Conservation (phyloP, 2,888 invertebrate species). For the Tenthredo notha region DNA sequence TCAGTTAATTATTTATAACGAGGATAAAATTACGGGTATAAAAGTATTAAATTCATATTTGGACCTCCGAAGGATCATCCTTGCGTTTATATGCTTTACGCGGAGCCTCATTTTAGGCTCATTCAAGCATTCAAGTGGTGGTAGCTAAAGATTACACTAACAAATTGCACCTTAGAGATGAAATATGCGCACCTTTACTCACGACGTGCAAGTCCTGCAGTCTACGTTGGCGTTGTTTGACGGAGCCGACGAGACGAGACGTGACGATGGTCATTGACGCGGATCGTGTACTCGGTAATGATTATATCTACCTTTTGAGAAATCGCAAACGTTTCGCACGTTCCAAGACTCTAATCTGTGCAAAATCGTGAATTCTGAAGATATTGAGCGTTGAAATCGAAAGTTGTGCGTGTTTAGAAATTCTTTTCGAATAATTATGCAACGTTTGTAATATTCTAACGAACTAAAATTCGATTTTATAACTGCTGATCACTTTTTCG, state of each 20-base stretch:
- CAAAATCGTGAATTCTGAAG: slow-evolving; percentile 2
- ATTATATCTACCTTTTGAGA: slow-evolving; percentile 15
- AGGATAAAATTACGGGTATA: slow-evolving; percentile 34
- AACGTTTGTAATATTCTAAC: background rate
- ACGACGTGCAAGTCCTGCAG: background rate
- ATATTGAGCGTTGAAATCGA: slow-evolving; percentile 6
- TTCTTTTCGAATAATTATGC: background rate
- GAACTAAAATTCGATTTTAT: background rate
- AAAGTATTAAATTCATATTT: slow-evolving; percentile 48
- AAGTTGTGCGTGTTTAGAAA: slow-evolving; percentile 37
- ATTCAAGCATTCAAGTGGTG: background rate
- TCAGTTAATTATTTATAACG: slow-evolving; percentile 25
- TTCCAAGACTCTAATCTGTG: background rate
- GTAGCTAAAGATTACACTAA: slow-evolving; percentile 44
- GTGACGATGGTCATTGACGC: slow-evolving; percentile 35
- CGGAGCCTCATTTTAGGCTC: slow-evolving; percentile 6
- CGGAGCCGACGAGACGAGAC: slow-evolving; percentile 11
- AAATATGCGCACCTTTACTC: slow-evolving; percentile 30
- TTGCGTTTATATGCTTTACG: background rate
- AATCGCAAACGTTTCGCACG: slow-evolving; percentile 31
- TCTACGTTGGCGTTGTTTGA: slow-evolving; percentile 37
- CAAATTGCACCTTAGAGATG: slow-evolving; percentile 52
- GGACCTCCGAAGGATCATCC: slow-evolving; percentile 1
- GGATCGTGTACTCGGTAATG: background rate
- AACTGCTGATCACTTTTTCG: background rate